Evolutionary conservation across 2,113 vertebrate species (phyloP), one percentile per base, ranked within the genome.

Genomic region (Callithrix jacchus): DNA sequence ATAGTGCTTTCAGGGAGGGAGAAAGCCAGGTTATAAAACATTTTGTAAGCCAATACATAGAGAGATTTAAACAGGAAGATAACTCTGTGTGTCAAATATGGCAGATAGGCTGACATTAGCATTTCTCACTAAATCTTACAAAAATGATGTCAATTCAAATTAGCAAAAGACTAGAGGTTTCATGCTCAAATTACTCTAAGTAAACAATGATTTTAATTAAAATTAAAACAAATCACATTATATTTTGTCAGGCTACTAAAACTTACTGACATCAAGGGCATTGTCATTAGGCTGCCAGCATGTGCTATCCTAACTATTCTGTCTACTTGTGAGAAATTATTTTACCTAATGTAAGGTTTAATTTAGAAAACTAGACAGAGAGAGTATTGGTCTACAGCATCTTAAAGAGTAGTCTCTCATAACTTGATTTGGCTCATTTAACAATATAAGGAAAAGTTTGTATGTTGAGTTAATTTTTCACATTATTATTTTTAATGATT

Each of bases 161-260:
- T 52, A 92, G 32, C 56, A 71, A 89, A 96, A 96, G 40, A 8
- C 5, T 42, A 71, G 84, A 84, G 10, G n/a, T 47, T 77, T 61
- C 37, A 89, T 86, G 74, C 9, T 95, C 47, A 81, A 92, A 64
- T 92, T 82, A 92, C 40, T 12, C n/a, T 86, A 94, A 77, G 64
- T 81, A 82, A 96, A 86, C 20, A 94, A 85, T 82, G 25, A 86
- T 68, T 94, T 89, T 89, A 92, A 89, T 93, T 82, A 77, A 92
- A 85, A 77, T 42, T 49, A 92, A 91, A 93, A 76, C 13, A 74
- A 93, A 64, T 89, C 64, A 66, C 23, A 37, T 21, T 45, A 73
- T 47, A 85, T 76, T 93, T 91, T 93, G 18, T 88, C 42, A 76
- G 66, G 23, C 6, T 64, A 81, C 40, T 77, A 89, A 95, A 83